Evolutionary conservation across 2,113 vertebrate genomes (phyloP).

Genomic region (Pseudorectes ferrugineus): DNA sequence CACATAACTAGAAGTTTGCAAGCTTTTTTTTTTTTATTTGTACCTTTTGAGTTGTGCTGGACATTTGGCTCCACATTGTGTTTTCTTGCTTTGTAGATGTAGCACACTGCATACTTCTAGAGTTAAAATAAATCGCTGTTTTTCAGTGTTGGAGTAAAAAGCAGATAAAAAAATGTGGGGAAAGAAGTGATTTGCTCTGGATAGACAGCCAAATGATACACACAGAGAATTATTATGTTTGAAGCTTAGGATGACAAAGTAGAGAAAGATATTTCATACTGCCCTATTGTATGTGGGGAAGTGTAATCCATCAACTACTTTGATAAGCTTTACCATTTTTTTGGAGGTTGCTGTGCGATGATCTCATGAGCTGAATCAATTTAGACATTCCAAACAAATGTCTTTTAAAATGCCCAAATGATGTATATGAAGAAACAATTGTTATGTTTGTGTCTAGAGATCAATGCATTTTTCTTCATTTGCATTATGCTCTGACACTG

Average conservation of each 20-base stretch:
- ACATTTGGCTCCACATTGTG: neutral
- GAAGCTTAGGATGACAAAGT: conserved; percentile 41
- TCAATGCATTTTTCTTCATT: conserved; percentile 51
- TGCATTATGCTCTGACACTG: conserved; percentile 11
- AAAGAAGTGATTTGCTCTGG: neutral
- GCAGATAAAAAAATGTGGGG: conserved; percentile 13
- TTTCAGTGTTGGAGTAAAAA: conserved; percentile 46
- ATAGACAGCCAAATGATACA: neutral
- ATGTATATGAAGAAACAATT: conserved; percentile 35
- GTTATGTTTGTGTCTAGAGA: conserved; percentile 47
- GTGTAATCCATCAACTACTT: conserved; percentile 56
- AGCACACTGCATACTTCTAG: neutral
- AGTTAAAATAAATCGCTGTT: conserved; percentile 16
- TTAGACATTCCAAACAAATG: conserved; percentile 37
- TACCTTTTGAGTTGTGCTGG: neutral
- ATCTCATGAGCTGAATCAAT: conserved; percentile 57
- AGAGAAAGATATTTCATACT: conserved; percentile 62
- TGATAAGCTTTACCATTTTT: conserved; percentile 20
- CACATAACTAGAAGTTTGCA: neutral
- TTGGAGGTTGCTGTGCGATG: conserved; percentile 19
- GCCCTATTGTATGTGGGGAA: conserved; percentile 44
- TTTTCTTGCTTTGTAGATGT: conserved; percentile 45
- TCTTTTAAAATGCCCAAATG: conserved; percentile 44
- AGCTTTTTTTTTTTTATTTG: neutral
- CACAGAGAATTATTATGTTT: neutral